These are phyloP conservation scores for Menura novaehollandiae DNA, from an alignment of 2,113 vertebrate species.

Conservation along the genomic window DNA sequence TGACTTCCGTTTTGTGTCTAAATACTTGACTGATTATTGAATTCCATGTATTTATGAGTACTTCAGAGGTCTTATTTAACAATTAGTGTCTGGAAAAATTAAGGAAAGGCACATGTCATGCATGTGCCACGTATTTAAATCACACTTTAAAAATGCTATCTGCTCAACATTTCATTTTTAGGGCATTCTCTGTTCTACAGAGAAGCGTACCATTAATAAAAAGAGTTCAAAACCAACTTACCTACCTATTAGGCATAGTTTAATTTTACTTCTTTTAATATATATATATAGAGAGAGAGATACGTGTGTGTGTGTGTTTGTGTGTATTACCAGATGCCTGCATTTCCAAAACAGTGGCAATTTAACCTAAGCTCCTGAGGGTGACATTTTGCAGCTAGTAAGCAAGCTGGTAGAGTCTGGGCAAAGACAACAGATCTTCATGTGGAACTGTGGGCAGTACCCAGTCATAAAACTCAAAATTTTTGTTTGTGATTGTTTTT, in stretches of 20 bases:
- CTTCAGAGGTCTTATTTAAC: conserved; percentile 35
- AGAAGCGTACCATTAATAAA: not conserved
- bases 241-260: not conserved
- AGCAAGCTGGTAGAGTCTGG: not conserved
- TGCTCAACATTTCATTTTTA: not conserved
- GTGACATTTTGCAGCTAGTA: not conserved
- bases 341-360: not conserved
- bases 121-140: conserved; percentile 22
- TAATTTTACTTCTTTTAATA: not conserved
- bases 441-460: not conserved
- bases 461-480: not conserved
- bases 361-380: not conserved
- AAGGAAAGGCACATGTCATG: not conserved
- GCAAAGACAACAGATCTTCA: not conserved
- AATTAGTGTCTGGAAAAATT: not conserved
- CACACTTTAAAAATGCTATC: not conserved
- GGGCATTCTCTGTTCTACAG: not conserved
- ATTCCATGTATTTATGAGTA: conserved; percentile 3
- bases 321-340: not conserved
- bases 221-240: not conserved
- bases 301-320: accelerated
- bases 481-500: not conserved
- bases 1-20: conserved; percentile 31
- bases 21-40: conserved; percentile 42
- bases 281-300: accelerated